Evolutionary conservation across 2,113 vertebrate genomes (phyloP).

Genomic region (Hydrolagus affinis): DNA sequence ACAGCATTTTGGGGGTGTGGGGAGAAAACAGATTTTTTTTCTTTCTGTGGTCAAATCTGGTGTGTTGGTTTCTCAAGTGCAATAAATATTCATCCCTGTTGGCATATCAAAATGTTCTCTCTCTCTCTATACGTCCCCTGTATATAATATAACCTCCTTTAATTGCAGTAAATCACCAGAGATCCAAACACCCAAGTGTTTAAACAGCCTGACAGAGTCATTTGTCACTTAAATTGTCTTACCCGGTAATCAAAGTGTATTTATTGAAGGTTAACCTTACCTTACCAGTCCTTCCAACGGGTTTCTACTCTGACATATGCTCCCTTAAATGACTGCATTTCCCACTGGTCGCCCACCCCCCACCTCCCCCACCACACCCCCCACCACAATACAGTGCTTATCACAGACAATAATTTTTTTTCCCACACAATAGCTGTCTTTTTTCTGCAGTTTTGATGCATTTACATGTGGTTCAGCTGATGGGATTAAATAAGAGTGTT

Average conservation of each 20-base stretch:
- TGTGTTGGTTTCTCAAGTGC: neutral
- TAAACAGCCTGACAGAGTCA: neutral
- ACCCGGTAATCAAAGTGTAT: neutral
- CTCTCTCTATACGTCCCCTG: neutral
- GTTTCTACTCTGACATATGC: too few relatives aligned
- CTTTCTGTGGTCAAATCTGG: too few relatives aligned
- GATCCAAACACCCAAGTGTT: neutral
- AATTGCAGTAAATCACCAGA: neutral
- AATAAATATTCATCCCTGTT: neutral
- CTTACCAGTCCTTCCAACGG: neutral
- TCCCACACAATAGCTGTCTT: neutral
- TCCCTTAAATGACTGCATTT: neutral
- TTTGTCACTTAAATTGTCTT: too few relatives aligned
- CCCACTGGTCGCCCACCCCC: neutral
- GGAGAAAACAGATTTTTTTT: too few relatives aligned
- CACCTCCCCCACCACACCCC: neutral
- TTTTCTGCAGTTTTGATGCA: too few relatives aligned
- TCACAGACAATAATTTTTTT: slow-evolving; percentile 7
- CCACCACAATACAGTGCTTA: neutral
- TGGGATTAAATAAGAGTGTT: neutral
- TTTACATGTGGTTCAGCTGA: neutral
- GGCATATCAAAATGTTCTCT: neutral
- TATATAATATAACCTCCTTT: neutral
- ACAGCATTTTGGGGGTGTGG: too few relatives aligned
- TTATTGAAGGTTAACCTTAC: neutral